phyloP scores from a whole-genome alignment of 1,140 invertebrate genomes.

The Neuroterus valhalla region DNA sequence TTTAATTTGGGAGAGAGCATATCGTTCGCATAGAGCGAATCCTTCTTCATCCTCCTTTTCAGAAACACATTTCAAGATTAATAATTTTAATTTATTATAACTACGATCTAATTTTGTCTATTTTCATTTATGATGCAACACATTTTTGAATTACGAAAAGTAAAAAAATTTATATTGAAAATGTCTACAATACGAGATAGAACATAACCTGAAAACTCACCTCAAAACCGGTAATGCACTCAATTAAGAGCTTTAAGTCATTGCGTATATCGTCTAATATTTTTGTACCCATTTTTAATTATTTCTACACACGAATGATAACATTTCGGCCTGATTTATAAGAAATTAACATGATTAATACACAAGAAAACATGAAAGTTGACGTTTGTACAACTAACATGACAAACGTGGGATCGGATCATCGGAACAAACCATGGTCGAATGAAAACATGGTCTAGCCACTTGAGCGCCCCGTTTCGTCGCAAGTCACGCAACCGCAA shows the following conservation, averaged over 20 bases:
- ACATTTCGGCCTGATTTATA: slow-evolving; percentile 3
- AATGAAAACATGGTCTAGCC: no score
- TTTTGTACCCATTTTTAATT: slow-evolving; percentile 65
- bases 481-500: no score
- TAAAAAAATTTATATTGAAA: neutral
- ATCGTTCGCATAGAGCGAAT: slow-evolving; percentile 70
- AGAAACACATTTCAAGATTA: slow-evolving; percentile 31
- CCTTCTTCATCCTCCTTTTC: slow-evolving; percentile 68
- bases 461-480: no score
- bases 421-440: no score
- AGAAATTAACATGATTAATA: neutral
- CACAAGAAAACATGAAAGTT: no score
- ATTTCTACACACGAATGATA: neutral
- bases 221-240: slow-evolving; percentile 66
- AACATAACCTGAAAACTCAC: slow-evolving; percentile 50
- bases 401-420: no score
- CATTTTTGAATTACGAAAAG: no score
- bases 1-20: slow-evolving; percentile 71
- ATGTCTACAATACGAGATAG: slow-evolving; percentile 19
- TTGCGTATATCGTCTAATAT: slow-evolving; percentile 66
- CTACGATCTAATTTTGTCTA: no score
- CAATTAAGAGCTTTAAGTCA: slow-evolving; percentile 68
- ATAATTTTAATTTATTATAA: neutral
- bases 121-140: no score
- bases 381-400: no score